Evolutionary conservation across 2,797 vertebrate genomes (phyloP), one percentile per base, ranked within the genome.

Genomic region (Sarcoramphus papa): DNA sequence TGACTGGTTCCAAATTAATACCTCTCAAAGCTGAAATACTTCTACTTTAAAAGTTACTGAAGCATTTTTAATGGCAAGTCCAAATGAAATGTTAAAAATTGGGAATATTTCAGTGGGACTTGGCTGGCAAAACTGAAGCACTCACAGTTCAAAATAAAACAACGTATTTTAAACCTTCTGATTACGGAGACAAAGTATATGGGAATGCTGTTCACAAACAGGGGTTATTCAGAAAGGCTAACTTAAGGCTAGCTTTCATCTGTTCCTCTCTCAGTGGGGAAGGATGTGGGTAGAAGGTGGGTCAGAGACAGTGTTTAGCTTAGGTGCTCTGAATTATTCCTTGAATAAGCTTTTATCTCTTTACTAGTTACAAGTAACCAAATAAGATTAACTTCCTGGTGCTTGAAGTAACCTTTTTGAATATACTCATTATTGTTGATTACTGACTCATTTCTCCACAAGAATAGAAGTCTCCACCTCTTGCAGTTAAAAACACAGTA

Each of bases 271-370:
- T 78, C 65, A 57, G 41, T 93, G 88, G 65, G 62, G 89, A 93
- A 88, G 75, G 75, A 76, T 51, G 31, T 88, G 43, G 41, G 60
- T 56, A 78, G 77, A 91, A 62, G 47, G 54, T 87, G 74, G 13
- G 89, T 96, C 88, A 94, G 86, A 89, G 51, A 40, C 21, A 51
- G 17, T 24, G 19, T 81, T 97, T 88, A 79, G 65, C 80, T 94
- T 84, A 85, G 88, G 70, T 96, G 83, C 70, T 92, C 83, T 89
- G 77, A 91, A 73, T 89, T 92, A 87, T 62, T 94, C 70, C 17
- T 45, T 93, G 80, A 90, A 67, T 88, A 80, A 85, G 86, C 76
- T 93, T 95, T 91, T 88, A 77, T 84, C 79, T 93, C 85, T 92
- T 88, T 70, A 75, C 62, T 94, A 57, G 73, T 92, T 93, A 86